Conservation (phyloP, 2,113 vertebrate species). For the Paratilapia polleni region DNA sequence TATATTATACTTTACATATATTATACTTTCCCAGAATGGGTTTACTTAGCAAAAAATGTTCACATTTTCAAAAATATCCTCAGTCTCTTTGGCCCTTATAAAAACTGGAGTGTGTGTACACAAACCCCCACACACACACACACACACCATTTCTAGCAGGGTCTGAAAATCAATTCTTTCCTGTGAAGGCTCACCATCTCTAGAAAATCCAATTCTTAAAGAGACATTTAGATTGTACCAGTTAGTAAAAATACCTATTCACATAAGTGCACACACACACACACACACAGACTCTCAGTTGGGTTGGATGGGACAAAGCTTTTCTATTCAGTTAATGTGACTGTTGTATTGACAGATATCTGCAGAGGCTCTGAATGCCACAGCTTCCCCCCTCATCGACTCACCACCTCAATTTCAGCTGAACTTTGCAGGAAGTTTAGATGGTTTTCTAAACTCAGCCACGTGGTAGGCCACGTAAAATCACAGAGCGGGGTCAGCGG, state of each 20-base stretch:
- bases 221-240: background rate
- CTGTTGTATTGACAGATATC: background rate
- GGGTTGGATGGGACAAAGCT: background rate
- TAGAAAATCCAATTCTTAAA: background rate
- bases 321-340: background rate
- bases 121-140: background rate
- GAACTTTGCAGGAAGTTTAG: background rate
- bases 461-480: too few species aligned
- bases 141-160: background rate
- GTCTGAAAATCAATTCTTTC: background rate
- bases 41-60: too few species aligned
- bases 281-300: background rate
- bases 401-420: accelerated
- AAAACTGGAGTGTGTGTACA: too few species aligned
- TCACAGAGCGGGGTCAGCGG: too few species aligned
- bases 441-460: background rate
- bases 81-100: too few species aligned
- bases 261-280: background rate
- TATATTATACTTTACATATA: too few species aligned
- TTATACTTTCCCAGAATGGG: too few species aligned
- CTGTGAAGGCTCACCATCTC: background rate
- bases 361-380: background rate
- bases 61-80: too few species aligned
- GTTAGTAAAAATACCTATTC: background rate
- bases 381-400: background rate